phyloP scores from a whole-genome alignment of 2,113 vertebrate genomes.

The Heterocephalus glaber region DNA sequence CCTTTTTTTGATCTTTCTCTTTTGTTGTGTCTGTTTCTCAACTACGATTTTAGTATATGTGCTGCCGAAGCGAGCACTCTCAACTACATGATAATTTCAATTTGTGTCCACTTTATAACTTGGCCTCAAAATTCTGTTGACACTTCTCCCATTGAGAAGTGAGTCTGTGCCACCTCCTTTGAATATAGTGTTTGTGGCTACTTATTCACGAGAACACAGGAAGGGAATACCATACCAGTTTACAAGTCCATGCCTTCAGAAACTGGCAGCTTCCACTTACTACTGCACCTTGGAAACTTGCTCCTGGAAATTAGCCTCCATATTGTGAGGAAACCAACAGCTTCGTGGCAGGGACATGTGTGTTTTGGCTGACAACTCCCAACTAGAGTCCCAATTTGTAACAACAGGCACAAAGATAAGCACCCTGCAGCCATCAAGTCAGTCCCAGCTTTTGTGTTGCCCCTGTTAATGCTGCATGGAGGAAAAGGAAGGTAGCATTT shows the following conservation, averaged over 20 bases:
- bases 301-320: background rate
- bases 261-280: background rate
- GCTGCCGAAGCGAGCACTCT: background rate
- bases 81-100: background rate
- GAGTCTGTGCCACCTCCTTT: background rate
- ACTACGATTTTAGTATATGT: background rate
- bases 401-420: background rate
- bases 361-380: background rate
- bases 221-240: background rate
- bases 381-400: background rate
- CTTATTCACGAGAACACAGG: background rate
- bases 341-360: background rate
- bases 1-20: background rate
- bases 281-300: background rate
- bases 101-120: conserved; percentile 20
- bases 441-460: background rate
- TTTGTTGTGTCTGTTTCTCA: background rate
- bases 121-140: background rate
- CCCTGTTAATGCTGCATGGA: background rate
- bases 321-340: no score
- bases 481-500: background rate
- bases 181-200: background rate
- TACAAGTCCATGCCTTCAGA: background rate
- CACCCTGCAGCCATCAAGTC: background rate
- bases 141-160: background rate